Base-by-base conservation (phyloP, 1,140 invertebrate species). In the Lepidostoma basale region DNA sequence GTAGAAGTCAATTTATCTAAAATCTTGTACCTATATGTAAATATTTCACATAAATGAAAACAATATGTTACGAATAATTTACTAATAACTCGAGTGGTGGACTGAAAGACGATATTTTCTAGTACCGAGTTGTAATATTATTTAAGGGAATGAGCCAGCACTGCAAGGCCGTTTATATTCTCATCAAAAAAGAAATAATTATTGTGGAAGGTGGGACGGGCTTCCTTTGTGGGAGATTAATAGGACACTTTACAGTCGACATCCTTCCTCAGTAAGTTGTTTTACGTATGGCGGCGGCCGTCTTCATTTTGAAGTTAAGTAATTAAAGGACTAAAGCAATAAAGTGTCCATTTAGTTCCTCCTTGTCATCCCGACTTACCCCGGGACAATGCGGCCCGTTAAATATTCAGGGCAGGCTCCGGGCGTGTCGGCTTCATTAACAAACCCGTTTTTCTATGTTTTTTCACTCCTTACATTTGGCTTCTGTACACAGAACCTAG, bases 281-380 rank as follows among this genome's bases (percentile, higher is more conserved):
- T n/a, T n/a, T n/a, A n/a, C 5, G 12, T 47, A 14, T 23, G 5
- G 9, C 20, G 6, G 3, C 0, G 2, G 20, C 20, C 23, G 14
- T 33, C 49, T 16, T 54, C n/a, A 54, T 54, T 9, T 16, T 54
- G 26, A 33, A 52, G 47, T 52, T 28, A 26, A 28, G 26, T 54
- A 54, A 54, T 54, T 54, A 54, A 54, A 54, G 25, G 49, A 54
- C 49, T 54, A 28, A 28, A 33, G 49, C 26, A 54, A 54, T 54
- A 54, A 54, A 54, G 49, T 54, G 26, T 54, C 49, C 49, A 54
- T 54, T 54, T 33, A 30, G 49, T 54, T 54, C 23, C 25, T n/a
- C 16, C 49, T 54, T 5, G 49, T 54, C 49, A 54, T 26, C 25
- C n/a, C 14, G 23, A 54, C 25, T 54, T 54, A 54, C 28, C 49